phyloP scores from a whole-genome alignment of 2,113 vertebrate genomes.

The Myocastor coypus region DNA sequence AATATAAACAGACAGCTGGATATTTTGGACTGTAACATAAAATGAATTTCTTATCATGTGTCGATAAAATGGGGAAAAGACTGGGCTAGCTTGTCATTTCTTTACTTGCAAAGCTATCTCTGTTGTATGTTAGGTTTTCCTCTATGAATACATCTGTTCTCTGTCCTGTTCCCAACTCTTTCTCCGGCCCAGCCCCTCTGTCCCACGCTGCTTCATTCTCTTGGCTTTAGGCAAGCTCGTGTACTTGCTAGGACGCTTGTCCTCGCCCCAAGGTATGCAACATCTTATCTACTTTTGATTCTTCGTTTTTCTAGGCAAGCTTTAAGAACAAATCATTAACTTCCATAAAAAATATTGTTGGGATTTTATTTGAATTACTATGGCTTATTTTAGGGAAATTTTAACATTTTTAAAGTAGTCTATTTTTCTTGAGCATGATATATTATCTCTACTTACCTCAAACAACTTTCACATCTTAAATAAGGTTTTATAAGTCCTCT shows the following conservation, averaged over 20 bases:
- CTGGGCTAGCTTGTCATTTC: background rate
- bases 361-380: background rate
- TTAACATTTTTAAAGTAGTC: background rate
- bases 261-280: background rate
- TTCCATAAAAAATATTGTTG: background rate
- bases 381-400: background rate
- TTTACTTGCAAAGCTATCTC: background rate
- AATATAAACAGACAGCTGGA: background rate
- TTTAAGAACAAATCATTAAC: background rate
- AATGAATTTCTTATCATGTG: background rate
- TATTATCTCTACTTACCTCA: background rate
- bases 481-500: slow-evolving; percentile 5
- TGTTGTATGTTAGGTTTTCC: background rate
- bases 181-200: background rate
- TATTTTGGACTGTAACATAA: background rate
- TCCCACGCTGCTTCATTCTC: background rate
- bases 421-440: background rate
- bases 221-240: background rate
- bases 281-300: background rate
- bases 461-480: background rate
- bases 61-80: background rate
- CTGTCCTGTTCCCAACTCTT: background rate
- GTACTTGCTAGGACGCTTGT: background rate
- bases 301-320: background rate
- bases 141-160: background rate